These are phyloP conservation scores for Agrilus mali DNA, from an alignment of 2,888 invertebrate species.

Conservation along the genomic window DNA sequence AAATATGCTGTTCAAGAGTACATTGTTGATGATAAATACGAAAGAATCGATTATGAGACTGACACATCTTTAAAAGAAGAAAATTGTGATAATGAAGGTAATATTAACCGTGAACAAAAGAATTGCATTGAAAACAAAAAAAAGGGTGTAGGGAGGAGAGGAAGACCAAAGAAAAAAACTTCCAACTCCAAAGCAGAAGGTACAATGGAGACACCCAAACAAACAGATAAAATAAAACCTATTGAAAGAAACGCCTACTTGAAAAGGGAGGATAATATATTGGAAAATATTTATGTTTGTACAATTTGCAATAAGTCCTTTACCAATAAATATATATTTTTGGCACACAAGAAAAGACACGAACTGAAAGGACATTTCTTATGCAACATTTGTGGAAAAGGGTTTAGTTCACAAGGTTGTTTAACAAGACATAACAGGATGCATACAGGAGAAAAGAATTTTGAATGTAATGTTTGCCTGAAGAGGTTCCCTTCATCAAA, in stretches of 20 bases:
- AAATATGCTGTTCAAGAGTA: conserved; percentile 1
- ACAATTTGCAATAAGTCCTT: conserved; percentile 22
- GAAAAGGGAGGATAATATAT: conserved; percentile 3
- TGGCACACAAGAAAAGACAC: conserved; percentile 18
- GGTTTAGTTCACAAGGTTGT: conserved; percentile 14
- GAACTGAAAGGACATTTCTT: conserved; percentile 22
- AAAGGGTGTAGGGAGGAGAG: not conserved
- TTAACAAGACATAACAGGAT: conserved; percentile 17
- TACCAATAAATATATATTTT: conserved; percentile 22
- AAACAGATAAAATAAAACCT: not conserved
- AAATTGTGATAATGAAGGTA: conserved; percentile 3
- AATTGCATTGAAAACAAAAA: conserved; percentile 1
- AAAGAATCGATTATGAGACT: not conserved
- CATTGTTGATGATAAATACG: not conserved
- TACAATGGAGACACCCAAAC: not conserved
- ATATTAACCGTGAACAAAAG: conserved; percentile 1
- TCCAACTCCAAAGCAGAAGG: not conserved
- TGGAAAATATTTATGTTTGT: conserved; percentile 15
- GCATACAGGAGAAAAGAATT: conserved; percentile 19
- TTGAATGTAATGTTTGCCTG: conserved; percentile 14
- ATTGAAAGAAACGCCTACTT: not conserved
- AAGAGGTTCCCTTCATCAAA: conserved; percentile 15
- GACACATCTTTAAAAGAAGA: conserved; percentile 2
- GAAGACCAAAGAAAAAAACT: not conserved
- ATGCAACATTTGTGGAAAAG: conserved; percentile 16